phyloP scores from a whole-genome alignment of 2,797 vertebrate genomes.

The Sternotherus odoratus region DNA sequence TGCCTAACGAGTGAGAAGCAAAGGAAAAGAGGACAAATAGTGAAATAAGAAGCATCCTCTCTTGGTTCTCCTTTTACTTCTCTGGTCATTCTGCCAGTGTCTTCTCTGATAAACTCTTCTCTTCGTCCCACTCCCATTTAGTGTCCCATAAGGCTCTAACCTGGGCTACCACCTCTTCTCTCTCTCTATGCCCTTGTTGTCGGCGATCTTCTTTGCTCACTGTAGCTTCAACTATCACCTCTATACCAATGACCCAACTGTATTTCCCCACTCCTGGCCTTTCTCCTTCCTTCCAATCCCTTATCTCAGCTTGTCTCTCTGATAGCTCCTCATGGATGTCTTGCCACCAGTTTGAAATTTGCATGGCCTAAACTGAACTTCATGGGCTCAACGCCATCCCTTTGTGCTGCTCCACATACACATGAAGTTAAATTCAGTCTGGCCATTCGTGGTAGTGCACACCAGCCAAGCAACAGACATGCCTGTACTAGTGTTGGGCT shows the following conservation, averaged over 20 bases:
- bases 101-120: background rate
- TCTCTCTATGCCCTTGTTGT: background rate
- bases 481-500: background rate
- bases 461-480: background rate
- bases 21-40: background rate
- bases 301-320: background rate
- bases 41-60: background rate
- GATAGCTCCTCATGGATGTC: background rate
- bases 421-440: background rate
- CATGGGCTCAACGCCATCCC: background rate
- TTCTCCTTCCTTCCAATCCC: background rate
- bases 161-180: background rate
- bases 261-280: background rate
- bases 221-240: background rate
- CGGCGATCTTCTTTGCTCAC: background rate
- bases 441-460: background rate
- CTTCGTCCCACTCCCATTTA: background rate
- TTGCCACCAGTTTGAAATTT: background rate
- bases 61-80: background rate
- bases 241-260: background rate
- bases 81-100: background rate
- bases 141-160: background rate
- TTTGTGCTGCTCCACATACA: background rate
- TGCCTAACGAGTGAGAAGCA: background rate
- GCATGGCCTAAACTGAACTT: background rate